Base-by-base conservation (phyloP, 2,888 invertebrate species). In the Seira sanloemensis region DNA sequence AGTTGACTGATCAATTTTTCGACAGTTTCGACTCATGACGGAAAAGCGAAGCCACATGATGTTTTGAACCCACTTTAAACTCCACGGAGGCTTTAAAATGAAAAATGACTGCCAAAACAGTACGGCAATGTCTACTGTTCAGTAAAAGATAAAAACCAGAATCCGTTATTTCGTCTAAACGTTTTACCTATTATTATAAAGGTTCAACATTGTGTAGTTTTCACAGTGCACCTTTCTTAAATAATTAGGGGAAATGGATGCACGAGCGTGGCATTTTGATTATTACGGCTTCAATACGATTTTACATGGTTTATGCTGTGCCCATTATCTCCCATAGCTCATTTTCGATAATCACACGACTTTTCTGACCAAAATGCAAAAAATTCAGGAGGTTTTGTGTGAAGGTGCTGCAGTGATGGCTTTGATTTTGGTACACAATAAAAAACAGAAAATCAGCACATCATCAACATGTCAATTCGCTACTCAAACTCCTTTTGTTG, bases 201-300 rank as follows among this genome's bases (percentile, higher is more conserved):
- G 12, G 12, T 4, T 37, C 4, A 37, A 37, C 4, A 37, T 37
- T 12, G 12, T 37, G 37, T n/a, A n/a, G n/a, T n/a, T n/a, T n/a
- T n/a, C n/a, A n/a, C n/a, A 37, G 37, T 37, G 37, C 37, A 37
- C 37, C 37, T 12, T 37, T 37, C 12, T 12, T 37, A 12, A 37
- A 37, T 37, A 37, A 37, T 7, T 37, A 4, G 12, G 37, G 4
- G 12, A 37, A 37, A 37, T 37, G 12, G n/a, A 37, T 37, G 37
- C 12, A 37, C 12, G 37, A 37, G 37, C 37, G 12, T 37, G 37
- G 37, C 37, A 37, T 37, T 12, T 4, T 37, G 37, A 81, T 81
- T 81, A 81, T 76, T 73, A 76, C 71, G 66, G 76, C 81, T 81
- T 81, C 80, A 62, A 68, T 80, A 37, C n/a, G n/a, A 37, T 67